Base-by-base conservation (phyloP, 92 coral and sea anemone species). In the Porites cylindrica region DNA sequence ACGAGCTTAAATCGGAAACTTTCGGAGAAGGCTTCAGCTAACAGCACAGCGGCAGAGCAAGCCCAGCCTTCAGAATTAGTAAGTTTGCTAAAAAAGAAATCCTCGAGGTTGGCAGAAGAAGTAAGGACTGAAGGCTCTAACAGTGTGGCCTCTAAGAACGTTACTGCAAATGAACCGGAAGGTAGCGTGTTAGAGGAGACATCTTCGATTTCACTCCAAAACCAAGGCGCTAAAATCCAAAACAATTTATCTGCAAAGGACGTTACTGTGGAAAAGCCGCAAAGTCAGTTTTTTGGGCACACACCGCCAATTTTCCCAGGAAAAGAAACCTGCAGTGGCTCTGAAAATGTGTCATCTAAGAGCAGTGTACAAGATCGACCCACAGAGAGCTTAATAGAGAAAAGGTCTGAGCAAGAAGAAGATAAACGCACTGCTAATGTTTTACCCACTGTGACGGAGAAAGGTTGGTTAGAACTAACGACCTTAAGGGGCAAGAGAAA, bases 401-500 rank as follows among this genome's bases (percentile, higher is more conserved):
- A 54, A 16, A 56, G 5, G 61, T 14, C 61, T 10, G 11, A 10
- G 16, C 16, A 10, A 14, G 11, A 56, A 56, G 61, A 56, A 56
- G 61, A 14, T 56, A 56, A 56, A 4, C 13, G 61, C 61, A 10
- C 13, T 56, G 61, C 3, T 56, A 56, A 56, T 56, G 61, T 56
- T 10, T 56, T 4, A 56, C 13, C 61, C 14, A 12, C 70, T 12
- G 59, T 14, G n/a, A 61, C 38, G 38, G 76, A n/a, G 72, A 72
- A 71, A 72, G 70, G 56, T 18, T 1, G 52, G 80, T 21, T 62
- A 16, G 43, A 11, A 59, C 56, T 17, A 14, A 63, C 73, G 51
- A 65, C 87, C 13, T 13, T 76, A 23, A 74, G 51, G 51, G 72
- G 80, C 61, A 17, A 26, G 47, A 66, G 50, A 21, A 75, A 73